phyloP scores from a whole-genome alignment of 2,113 vertebrate species.

The Todiramphus chloris region DNA sequence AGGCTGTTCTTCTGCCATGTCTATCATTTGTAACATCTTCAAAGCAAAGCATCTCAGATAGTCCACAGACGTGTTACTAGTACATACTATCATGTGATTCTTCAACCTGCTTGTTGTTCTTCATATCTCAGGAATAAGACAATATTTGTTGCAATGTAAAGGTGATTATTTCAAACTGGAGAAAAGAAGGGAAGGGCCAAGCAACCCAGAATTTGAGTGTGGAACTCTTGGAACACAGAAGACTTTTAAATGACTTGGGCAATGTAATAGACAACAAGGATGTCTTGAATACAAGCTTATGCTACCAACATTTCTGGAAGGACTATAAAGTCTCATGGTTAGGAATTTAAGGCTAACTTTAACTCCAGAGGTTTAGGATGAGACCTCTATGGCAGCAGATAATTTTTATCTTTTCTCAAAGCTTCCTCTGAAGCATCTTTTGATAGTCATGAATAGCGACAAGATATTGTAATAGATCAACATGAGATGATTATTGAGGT shows the following conservation, averaged over 20 bases:
- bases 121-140: background rate
- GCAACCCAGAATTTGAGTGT: background rate
- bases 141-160: background rate
- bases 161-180: background rate
- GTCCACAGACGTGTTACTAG: background rate
- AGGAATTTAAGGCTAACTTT: background rate
- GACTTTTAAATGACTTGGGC: background rate
- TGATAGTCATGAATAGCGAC: background rate
- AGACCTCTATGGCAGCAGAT: background rate
- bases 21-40: background rate
- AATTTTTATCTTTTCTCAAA: background rate
- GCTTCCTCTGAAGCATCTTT: background rate
- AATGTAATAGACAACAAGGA: background rate
- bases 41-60: background rate
- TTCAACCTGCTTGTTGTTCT: background rate
- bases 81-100: background rate
- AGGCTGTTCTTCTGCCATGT: background rate
- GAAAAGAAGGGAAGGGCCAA: background rate
- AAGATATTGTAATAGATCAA: background rate
- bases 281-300: background rate
- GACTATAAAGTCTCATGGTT: background rate
- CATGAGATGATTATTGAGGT: background rate
- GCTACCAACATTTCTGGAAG: background rate
- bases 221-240: background rate
- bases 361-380: background rate